phyloP scores from a whole-genome alignment of 2,113 vertebrate species.

The Apteryx owenii region DNA sequence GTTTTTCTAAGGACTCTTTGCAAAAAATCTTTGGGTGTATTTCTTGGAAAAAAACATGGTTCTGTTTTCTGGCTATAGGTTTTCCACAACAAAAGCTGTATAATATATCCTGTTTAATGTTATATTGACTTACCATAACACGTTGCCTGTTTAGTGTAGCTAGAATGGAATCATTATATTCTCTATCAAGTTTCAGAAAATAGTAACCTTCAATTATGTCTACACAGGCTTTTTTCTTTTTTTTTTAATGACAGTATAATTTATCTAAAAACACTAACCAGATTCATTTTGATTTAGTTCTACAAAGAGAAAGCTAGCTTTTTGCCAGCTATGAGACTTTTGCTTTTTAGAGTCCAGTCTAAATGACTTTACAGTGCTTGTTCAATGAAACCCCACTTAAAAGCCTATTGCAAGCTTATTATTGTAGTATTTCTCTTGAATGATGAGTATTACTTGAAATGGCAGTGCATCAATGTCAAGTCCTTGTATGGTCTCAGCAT shows the following conservation, averaged over 20 bases:
- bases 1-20: neutral
- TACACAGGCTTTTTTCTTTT: constrained; percentile 70
- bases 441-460: neutral
- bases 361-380: neutral
- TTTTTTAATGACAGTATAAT: constrained; percentile 79
- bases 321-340: constrained; percentile 22
- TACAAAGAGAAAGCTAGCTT: constrained; percentile 2
- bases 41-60: neutral
- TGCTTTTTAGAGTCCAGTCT: neutral
- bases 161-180: constrained; percentile 64
- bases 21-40: neutral
- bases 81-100: constrained; percentile 65
- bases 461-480: neutral
- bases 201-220: constrained; percentile 77
- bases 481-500: neutral
- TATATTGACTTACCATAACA: constrained; percentile 56
- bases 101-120: constrained; percentile 62
- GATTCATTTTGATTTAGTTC: constrained; percentile 64
- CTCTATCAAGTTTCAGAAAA: constrained; percentile 77
- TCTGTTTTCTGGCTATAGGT: neutral
- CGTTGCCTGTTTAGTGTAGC: constrained; percentile 29
- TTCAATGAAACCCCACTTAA: constrained; percentile 3
- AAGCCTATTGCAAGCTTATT: neutral
- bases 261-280: constrained; percentile 76
- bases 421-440: neutral